These are phyloP conservation scores for Isoperla grammatica DNA, from an alignment of 2,888 invertebrate species.

Conservation along the genomic window DNA sequence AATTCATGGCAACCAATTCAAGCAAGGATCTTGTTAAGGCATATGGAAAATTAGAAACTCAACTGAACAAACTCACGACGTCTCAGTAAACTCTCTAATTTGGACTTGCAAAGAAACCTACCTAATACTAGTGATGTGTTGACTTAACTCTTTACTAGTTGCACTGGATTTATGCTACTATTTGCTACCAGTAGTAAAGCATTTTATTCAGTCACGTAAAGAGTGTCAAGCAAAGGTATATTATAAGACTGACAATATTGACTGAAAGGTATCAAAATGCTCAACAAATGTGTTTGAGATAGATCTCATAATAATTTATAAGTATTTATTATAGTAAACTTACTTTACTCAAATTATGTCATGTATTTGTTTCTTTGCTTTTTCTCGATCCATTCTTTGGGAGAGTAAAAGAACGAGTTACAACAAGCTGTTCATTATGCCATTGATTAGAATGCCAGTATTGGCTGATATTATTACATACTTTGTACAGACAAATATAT, in stretches of 20 bases:
- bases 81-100: too few relatives aligned
- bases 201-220: too few relatives aligned
- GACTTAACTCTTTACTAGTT: too few relatives aligned
- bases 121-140: too few relatives aligned
- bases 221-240: too few relatives aligned
- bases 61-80: constrained; percentile 15
- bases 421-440: too few relatives aligned
- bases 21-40: constrained; percentile 8
- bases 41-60: constrained; percentile 15
- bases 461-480: too few relatives aligned
- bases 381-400: neutral
- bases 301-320: neutral
- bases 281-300: neutral
- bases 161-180: too few relatives aligned
- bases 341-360: neutral
- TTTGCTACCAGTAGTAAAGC: too few relatives aligned
- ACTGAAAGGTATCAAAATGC: neutral
- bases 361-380: neutral
- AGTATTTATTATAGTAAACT: neutral
- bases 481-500: too few relatives aligned
- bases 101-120: too few relatives aligned
- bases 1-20: neutral
- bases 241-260: neutral
- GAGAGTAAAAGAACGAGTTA: neutral
- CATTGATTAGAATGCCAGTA: too few relatives aligned